These are phyloP conservation scores for Coelopa frigida DNA, from an alignment of 1,140 invertebrate genomes.

Conservation along the genomic window DNA sequence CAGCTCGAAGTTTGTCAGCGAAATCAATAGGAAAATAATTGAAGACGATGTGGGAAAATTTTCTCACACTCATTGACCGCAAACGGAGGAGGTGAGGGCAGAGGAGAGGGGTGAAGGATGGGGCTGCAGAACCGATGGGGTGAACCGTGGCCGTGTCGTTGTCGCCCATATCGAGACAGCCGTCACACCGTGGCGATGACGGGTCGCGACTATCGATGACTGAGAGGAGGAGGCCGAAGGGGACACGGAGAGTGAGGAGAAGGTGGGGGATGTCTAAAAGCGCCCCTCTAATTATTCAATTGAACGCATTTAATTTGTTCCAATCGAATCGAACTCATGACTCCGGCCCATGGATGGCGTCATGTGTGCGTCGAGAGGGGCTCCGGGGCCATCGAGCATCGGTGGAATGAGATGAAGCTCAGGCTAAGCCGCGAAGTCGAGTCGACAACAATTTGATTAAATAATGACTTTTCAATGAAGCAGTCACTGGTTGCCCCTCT, in stretches of 20 bases:
- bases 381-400: neutral
- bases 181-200: too few relatives aligned
- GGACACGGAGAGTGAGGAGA: too few relatives aligned
- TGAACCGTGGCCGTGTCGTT: too few relatives aligned
- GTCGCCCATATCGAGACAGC: too few relatives aligned
- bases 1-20: constrained; percentile 2
- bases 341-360: neutral
- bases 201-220: too few relatives aligned
- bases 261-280: too few relatives aligned
- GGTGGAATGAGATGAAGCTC: neutral
- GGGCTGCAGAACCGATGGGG: too few relatives aligned
- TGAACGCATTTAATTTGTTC: constrained; percentile 14
- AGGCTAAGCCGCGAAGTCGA: neutral
- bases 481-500: too few relatives aligned
- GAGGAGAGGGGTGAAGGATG: too few relatives aligned
- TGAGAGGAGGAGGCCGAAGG: too few relatives aligned
- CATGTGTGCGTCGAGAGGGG: neutral
- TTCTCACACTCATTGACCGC: constrained; percentile 9
- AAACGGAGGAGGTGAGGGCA: too few relatives aligned
- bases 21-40: constrained; percentile 5
- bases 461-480: neutral
- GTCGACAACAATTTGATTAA: neutral
- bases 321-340: constrained; percentile 15
- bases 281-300: constrained; percentile 16
- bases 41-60: neutral